A percentile compares a stretch with the other conserved stretches of the same genome.
phyloP scores from a whole-genome alignment of 1,140 invertebrate species.

The Hydropsyche tenuis region DNA sequence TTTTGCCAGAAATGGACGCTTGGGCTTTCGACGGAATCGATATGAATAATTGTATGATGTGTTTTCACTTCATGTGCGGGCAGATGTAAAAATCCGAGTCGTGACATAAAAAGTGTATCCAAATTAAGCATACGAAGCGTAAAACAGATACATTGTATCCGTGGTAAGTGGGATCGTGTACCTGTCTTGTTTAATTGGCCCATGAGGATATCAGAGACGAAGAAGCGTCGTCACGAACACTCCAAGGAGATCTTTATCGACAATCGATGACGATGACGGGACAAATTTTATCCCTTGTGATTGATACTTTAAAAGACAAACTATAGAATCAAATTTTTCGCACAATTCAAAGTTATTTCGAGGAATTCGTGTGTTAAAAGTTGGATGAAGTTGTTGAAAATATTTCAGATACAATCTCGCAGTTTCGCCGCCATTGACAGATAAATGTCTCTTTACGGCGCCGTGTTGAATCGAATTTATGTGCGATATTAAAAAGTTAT shows the following conservation, averaged over 20 bases:
- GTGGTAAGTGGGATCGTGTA: constrained; percentile 23
- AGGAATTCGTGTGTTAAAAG: background rate
- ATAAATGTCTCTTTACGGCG: background rate
- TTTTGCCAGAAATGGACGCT: too few species aligned
- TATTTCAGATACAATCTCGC: background rate
- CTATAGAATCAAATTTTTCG: too few species aligned
- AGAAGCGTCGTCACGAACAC: background rate
- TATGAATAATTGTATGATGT: too few species aligned
- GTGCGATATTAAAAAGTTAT: constrained; percentile 1
- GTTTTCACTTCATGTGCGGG: too few species aligned
- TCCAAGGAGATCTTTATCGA: constrained; percentile 24
- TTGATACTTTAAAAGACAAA: background rate
- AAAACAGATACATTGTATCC: constrained; percentile 21
- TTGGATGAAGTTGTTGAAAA: background rate
- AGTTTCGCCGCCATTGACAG: background rate
- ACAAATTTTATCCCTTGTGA: constrained; percentile 30
- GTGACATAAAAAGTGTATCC: too few species aligned
- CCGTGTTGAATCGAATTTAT: background rate
- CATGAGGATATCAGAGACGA: background rate
- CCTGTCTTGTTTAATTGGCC: constrained; percentile 33
- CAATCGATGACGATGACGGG: constrained; percentile 17
- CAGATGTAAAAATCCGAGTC: too few species aligned
- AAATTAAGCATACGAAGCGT: background rate
- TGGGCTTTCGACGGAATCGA: too few species aligned
- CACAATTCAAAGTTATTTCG: too few species aligned